Percentiles rank a stretch among this genome's conserved stretches.
Conservation (phyloP, 2,797 vertebrate genomes). For the Intellagama lesueurii region DNA sequence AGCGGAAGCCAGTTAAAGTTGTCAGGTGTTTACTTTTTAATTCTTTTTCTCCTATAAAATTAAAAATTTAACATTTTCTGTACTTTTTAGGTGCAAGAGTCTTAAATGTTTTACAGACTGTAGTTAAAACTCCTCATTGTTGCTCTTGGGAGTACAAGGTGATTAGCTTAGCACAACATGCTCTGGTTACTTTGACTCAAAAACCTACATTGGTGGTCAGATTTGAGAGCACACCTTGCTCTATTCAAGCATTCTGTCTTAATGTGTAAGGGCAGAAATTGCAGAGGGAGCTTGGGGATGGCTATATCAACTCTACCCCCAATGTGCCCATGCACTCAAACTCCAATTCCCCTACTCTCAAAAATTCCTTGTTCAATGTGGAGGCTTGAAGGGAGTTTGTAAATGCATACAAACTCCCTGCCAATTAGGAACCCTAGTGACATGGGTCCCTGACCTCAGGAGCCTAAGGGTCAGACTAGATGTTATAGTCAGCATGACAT, state of each 20-base stretch:
- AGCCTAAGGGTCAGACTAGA: not conserved
- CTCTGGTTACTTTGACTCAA: not conserved
- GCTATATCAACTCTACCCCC: not conserved
- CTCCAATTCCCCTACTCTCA: not conserved
- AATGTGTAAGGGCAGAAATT: not conserved
- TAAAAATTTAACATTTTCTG: conserved; percentile 4
- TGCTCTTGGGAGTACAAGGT: not conserved
- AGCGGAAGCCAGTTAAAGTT: conserved; percentile 56
- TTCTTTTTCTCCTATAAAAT: not conserved
- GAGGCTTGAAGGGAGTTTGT: not conserved
- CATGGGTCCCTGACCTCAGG: not conserved
- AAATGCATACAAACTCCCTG: too few species aligned
- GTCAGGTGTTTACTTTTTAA: conserved; percentile 27
- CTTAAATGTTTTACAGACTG: not conserved
- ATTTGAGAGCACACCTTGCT: not conserved
- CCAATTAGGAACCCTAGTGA: not conserved
- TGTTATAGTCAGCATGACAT: too few species aligned
- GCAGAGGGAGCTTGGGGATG: not conserved
- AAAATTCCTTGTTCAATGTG: not conserved
- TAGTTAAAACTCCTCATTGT: not conserved
- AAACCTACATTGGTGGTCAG: not conserved
- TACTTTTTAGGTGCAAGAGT: not conserved
- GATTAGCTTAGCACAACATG: not conserved
- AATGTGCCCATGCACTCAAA: not conserved
- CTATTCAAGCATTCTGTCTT: not conserved